A percentile compares a stretch with the other conserved stretches of the same genome.
Conservation (phyloP, 2,888 invertebrate species). For the Coronaproctus castanopsis region DNA sequence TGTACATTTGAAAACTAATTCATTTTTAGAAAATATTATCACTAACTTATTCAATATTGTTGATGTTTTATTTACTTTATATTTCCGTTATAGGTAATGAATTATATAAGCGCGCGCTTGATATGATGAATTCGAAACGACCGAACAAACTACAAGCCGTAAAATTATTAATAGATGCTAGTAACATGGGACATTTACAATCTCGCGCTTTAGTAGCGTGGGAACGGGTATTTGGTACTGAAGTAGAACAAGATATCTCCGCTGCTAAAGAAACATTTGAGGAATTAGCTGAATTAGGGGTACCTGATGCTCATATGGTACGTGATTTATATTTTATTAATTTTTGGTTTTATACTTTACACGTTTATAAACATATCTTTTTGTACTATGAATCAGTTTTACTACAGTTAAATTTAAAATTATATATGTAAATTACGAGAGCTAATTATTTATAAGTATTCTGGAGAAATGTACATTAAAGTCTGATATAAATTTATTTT, state of each 20-base stretch:
- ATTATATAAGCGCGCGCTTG: constrained; percentile 48
- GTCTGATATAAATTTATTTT: too few species aligned
- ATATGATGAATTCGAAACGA: constrained; percentile 46
- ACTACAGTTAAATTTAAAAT: too few species aligned
- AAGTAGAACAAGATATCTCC: constrained; percentile 50
- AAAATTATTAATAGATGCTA: constrained; percentile 53
- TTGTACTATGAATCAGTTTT: not conserved
- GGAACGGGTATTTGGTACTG: constrained; percentile 68
- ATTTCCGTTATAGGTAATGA: constrained; percentile 39
- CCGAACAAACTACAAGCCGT: constrained; percentile 55
- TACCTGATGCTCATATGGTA: constrained; percentile 77
- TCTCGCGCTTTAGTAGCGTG: constrained; percentile 73
- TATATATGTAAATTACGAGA: too few species aligned
- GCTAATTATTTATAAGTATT: too few species aligned
- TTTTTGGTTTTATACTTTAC: too few species aligned
- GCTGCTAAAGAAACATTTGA: constrained; percentile 56
- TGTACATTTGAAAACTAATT: too few species aligned
- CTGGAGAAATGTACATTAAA: too few species aligned
- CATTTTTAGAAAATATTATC: too few species aligned
- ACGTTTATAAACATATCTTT: not conserved
- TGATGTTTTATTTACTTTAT: too few species aligned
- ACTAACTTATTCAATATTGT: too few species aligned
- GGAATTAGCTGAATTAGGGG: constrained; percentile 49
- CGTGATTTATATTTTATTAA: constrained; percentile 8
- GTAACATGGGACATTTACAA: constrained; percentile 55